Base-by-base conservation (phyloP, 2,113 vertebrate genomes). In the Callopanchax toddi region DNA sequence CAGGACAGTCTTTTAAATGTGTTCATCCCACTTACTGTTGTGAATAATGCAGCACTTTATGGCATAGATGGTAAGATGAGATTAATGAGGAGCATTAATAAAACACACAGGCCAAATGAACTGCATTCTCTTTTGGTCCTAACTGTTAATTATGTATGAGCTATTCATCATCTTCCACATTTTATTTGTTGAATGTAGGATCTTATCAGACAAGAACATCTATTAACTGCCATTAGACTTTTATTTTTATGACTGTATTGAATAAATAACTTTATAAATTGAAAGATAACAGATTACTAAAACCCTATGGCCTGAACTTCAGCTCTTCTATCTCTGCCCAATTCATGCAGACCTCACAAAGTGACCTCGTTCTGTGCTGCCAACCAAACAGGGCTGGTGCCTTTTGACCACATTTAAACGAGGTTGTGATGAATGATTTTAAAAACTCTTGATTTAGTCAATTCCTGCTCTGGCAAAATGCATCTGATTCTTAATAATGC, bases 101-200 rank as follows among this genome's bases (percentile, higher is more conserved):
- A 87, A 83, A 83, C 53, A 86, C 78, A 55, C 17, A 22, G 29
- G 48, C 46, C n/a, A 59, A 71, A 79, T 85, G 42, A 81, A 67
- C 67, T 56, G 11, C 63, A 58, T 65, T 83, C 69, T 78, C 46
- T 69, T 81, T 72, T 66, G 42, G 74, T 71, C 53, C 26, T 0
- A 57, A 44, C 45, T 71, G 22, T 87, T 79, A 79, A 90, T 84
- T 82, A 85, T 87, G 64, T 6, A 90, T 79, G 60, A 26, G 11
- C 55, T 49, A 29, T 53, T 87, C 65, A 79, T 84, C 72, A 67
- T 64, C 50, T 72, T 56, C 49, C 16, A 56, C 39, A 53, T 36
- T 74, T 69, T 67, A 64, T 63, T 49, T 6, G 7, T 50, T 70
- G 26, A 43, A 55, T 66, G 43, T 46, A 18, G 46, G 17, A 74